Evolutionary conservation across 2,888 invertebrate species (phyloP).

Genomic region (Doris montereyensis): DNA sequence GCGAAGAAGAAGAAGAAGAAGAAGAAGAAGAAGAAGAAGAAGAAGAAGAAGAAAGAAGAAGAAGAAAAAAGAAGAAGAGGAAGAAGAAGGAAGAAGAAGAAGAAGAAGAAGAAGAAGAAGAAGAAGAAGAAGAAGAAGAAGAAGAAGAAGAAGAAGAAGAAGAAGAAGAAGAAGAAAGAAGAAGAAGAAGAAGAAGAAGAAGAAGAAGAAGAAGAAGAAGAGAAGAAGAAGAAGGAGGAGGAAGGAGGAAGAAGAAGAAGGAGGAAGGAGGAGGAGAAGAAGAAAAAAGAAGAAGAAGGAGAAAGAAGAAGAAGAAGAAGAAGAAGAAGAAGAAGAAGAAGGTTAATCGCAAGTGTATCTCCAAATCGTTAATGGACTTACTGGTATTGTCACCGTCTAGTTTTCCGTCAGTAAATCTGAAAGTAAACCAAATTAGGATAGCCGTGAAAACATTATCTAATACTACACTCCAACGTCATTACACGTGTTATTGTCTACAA

Average conservation of each 20-base stretch:
- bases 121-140: background rate
- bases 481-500: too few species aligned
- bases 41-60: background rate
- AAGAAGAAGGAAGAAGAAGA: background rate
- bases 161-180: background rate
- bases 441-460: too few species aligned
- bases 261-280: background rate
- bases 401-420: background rate
- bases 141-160: background rate
- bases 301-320: background rate
- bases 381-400: constrained; percentile 42
- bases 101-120: background rate
- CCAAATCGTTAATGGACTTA: constrained; percentile 48
- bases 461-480: too few species aligned
- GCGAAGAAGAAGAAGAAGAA: background rate
- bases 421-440: too few species aligned
- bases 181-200: background rate
- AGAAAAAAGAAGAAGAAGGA: background rate
- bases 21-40: background rate
- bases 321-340: background rate
- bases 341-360: constrained; percentile 50
- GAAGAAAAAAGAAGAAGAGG: background rate
- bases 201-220: background rate
- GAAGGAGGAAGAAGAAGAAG: background rate
- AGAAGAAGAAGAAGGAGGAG: background rate